Base-by-base conservation (phyloP, 2,797 vertebrate genomes). In the Coreius guichenoti region DNA sequence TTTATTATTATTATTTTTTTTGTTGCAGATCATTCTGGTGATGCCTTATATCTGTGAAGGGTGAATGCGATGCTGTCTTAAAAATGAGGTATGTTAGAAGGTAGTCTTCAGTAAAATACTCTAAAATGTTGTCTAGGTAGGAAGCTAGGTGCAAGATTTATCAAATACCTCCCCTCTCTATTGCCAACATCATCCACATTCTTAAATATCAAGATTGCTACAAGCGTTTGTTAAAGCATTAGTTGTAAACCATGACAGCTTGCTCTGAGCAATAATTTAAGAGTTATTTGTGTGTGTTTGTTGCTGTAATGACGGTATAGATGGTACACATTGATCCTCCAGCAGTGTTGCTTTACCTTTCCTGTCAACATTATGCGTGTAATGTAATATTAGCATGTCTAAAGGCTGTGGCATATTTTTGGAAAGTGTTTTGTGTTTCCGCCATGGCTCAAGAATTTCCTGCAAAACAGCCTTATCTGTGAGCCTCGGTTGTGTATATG, bases 351-450 rank as follows among this genome's bases (percentile, higher is more conserved):
- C 58, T 76, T 70, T 76, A 68, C 81, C 56, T 79, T 80, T 49
- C 36, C 68, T 69, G 75, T 33, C 72, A 74, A 54, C 58, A 73
- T 68, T 76, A 26, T 76, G 87, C 89, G 86, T 92, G 93, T 93
- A 92, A 93, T 92, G 91, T 89, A 92, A 93, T 87, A 89, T 92
- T 92, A 93, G 91, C 89, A 89, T 91, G 90, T 89, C 90, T 89
- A 91, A 92, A 84, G 84, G 89, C 92, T 90, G 92, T 86, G 87
- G 88, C 91, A 92, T 89, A 45, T 82, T 87, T 84, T 73, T 33
- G 23, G 67, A 36, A 49, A 26, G 33, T 7, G 31, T 21, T 77
- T 69, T 73, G 58, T 51, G 8, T 63, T 74, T 69, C 29, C 39
- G 31, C 54, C 13, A 17, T 69, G 74, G 78, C 31, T 85, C 65